Conservation (phyloP, 2,113 vertebrate species). For the Alosa alosa region DNA sequence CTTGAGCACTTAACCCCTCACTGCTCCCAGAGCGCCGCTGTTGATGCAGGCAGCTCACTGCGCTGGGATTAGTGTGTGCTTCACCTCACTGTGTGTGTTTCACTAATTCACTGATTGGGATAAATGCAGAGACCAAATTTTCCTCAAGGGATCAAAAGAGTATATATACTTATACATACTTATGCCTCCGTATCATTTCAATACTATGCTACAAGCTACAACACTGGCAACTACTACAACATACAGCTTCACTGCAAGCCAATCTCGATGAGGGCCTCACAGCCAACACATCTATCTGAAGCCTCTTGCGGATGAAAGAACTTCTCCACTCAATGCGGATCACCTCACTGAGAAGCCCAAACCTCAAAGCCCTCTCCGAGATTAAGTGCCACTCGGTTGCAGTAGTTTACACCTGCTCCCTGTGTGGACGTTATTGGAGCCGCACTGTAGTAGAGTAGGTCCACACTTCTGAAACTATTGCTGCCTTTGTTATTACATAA, state of each 20-base stretch:
- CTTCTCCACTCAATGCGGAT: not conserved
- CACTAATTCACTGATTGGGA: no score
- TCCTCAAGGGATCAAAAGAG: no score
- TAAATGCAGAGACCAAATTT: no score
- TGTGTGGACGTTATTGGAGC: conserved; percentile 27
- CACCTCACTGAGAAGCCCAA: not conserved
- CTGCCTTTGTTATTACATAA: conserved; percentile 46
- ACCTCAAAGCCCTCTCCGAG: not conserved
- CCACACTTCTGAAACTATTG: conserved; percentile 34
- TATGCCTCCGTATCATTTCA: not conserved
- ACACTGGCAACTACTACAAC: not conserved
- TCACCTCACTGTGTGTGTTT: no score
- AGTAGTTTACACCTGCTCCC: conserved; percentile 47
- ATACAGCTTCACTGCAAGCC: not conserved
- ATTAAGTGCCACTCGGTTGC: not conserved
- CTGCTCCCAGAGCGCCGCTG: no score
- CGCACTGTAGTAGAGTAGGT: conserved; percentile 27
- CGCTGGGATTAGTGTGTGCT: no score
- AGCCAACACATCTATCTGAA: not conserved
- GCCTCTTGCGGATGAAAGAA: not conserved
- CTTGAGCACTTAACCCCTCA: no score
- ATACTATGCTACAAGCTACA: not conserved
- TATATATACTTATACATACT: no score
- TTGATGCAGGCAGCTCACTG: no score
- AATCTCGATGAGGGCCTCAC: not conserved